Conservation (phyloP, 2,888 invertebrate species). For the Heliconius ethilla region DNA sequence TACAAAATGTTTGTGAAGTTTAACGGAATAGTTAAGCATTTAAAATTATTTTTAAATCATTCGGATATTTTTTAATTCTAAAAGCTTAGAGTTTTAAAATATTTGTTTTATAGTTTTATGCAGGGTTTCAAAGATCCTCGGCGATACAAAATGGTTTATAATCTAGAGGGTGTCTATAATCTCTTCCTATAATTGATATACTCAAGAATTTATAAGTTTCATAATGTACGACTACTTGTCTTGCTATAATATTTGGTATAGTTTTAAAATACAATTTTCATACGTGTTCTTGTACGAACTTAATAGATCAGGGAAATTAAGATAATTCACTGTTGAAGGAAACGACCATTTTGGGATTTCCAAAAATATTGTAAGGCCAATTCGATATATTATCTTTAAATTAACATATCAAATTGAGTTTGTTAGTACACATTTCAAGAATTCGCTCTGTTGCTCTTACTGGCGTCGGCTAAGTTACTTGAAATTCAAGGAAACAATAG, state of each 20-base stretch:
- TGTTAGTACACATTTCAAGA: background rate
- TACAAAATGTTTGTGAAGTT: slow-evolving; percentile 30
- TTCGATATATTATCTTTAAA: background rate
- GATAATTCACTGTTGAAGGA: background rate
- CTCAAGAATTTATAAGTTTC: background rate
- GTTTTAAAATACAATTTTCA: background rate
- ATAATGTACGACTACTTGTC: background rate
- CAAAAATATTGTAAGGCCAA: background rate
- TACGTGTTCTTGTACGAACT: background rate
- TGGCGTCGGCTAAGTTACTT: background rate
- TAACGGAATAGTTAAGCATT: background rate
- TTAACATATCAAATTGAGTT: background rate
- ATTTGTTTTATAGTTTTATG: background rate
- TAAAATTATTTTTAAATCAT: slow-evolving; percentile 16
- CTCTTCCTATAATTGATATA: too few relatives aligned
- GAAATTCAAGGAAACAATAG: slow-evolving; percentile 24
- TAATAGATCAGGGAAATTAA: background rate
- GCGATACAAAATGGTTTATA: too few relatives aligned
- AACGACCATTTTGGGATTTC: background rate
- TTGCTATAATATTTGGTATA: too few relatives aligned
- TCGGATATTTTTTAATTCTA: background rate
- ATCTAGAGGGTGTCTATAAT: too few relatives aligned
- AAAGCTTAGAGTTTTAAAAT: background rate
- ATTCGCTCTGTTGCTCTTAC: background rate
- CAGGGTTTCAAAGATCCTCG: too few relatives aligned